Evolutionary conservation across 2,113 vertebrate genomes (phyloP).

Genomic region (Myrmecobius fasciatus): DNA sequence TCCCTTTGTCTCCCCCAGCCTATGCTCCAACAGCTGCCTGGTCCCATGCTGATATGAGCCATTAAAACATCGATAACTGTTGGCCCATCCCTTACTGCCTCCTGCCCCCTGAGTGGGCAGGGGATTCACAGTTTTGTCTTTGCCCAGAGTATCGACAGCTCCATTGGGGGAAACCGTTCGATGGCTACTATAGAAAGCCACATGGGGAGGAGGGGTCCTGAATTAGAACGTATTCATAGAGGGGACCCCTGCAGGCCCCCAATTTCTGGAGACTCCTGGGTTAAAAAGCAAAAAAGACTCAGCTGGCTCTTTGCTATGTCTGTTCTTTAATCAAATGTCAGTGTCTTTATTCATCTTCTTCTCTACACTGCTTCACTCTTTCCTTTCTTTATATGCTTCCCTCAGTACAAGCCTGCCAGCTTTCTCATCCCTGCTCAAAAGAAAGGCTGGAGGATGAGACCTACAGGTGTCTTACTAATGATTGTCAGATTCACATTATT

Average conservation of each 20-base stretch:
- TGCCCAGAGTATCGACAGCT: slow-evolving; percentile 26
- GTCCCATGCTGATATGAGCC: slow-evolving; percentile 20
- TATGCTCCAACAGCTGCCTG: background rate
- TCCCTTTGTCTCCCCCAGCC: slow-evolving; percentile 56
- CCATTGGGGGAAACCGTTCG: slow-evolving; percentile 60
- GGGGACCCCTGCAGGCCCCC: slow-evolving; percentile 62
- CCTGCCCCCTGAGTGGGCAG: background rate
- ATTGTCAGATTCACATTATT: rapidly evolving
- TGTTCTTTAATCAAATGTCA: slow-evolving; percentile 29
- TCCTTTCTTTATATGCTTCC: background rate
- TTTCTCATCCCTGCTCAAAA: slow-evolving; percentile 28
- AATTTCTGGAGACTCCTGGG: slow-evolving; percentile 60
- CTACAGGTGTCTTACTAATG: slow-evolving; percentile 42
- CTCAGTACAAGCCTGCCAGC: background rate
- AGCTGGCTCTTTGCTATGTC: background rate
- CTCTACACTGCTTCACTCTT: rapidly evolving
- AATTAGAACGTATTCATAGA: slow-evolving; percentile 38
- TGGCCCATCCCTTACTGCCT: background rate
- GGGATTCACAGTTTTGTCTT: slow-evolving; percentile 47
- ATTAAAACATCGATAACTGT: slow-evolving; percentile 48
- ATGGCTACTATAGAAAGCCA: slow-evolving; percentile 49
- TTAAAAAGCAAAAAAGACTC: slow-evolving; percentile 53
- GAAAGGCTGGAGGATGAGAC: slow-evolving; percentile 3
- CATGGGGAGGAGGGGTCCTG: slow-evolving; percentile 37
- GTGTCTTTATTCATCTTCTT: slow-evolving; percentile 23